phyloP scores from a whole-genome alignment of 2,113 vertebrate species.

The Podarcis raffonei region DNA sequence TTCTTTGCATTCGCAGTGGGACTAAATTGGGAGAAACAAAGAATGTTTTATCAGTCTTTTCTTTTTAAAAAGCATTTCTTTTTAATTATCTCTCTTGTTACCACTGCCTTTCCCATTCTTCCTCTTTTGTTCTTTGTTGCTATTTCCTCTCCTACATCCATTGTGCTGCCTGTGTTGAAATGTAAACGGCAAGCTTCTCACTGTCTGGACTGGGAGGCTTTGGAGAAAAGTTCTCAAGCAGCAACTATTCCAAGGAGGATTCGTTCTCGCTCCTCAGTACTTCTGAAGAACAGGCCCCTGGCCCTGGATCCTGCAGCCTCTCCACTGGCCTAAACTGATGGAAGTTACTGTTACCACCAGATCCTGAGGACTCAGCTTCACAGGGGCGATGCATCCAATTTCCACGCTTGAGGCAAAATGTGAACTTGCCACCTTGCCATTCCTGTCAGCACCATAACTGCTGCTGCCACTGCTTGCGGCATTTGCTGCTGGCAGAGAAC shows the following conservation, averaged over 20 bases:
- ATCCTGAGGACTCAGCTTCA: neutral
- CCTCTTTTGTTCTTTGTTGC: neutral
- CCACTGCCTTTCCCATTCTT: neutral
- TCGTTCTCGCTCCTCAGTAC: neutral
- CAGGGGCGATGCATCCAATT: no score
- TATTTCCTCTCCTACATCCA: neutral
- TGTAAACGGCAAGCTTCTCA: neutral
- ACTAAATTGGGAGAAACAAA: constrained; percentile 70
- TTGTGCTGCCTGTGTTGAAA: neutral
- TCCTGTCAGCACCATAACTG: no score
- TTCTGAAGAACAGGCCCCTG: neutral
- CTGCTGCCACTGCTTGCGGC: no score
- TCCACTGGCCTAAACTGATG: neutral
- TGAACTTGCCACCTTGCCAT: no score
- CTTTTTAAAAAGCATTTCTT: neutral
- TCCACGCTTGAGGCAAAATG: no score
- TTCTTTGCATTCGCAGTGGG: constrained; percentile 89
- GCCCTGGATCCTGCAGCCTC: neutral
- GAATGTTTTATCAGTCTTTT: neutral
- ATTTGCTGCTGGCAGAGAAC: no score
- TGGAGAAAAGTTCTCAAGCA: neutral
- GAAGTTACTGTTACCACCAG: neutral
- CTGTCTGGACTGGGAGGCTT: neutral
- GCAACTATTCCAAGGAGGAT: neutral
- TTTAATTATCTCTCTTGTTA: neutral